phyloP scores from a whole-genome alignment of 2,113 vertebrate species.

The Muntiacus muntjak region DNA sequence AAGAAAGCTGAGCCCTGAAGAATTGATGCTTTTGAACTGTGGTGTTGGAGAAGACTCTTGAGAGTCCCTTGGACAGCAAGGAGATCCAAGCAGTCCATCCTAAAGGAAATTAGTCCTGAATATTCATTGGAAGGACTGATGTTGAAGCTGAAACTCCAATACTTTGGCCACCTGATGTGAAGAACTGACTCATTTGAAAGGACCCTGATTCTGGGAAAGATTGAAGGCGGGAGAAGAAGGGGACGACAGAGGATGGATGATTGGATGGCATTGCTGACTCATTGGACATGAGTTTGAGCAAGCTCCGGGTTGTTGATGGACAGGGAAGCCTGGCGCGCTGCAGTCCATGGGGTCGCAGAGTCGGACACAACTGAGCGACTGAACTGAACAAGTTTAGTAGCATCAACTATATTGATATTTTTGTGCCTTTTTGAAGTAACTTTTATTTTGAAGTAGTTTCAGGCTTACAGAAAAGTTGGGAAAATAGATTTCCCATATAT shows the following conservation, averaged over 20 bases:
- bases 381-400: neutral
- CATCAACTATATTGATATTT: neutral
- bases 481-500: neutral
- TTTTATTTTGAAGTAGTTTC: slow-evolving; percentile 9
- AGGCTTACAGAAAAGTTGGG: neutral
- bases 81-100: neutral
- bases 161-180: neutral
- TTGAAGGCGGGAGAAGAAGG: neutral
- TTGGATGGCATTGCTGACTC: neutral
- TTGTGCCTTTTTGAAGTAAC: neutral
- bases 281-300: neutral
- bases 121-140: neutral
- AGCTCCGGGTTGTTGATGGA: neutral
- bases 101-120: neutral
- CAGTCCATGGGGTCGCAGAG: neutral
- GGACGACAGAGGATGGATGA: neutral
- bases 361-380: fast-evolving
- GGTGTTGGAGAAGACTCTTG: neutral
- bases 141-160: neutral
- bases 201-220: neutral
- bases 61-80: neutral
- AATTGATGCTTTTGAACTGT: neutral
- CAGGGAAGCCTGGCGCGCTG: neutral
- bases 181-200: neutral
- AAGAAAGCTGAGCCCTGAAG: neutral